Conservation (phyloP, 2,888 invertebrate genomes). For the Listrodromus nycthemerus region DNA sequence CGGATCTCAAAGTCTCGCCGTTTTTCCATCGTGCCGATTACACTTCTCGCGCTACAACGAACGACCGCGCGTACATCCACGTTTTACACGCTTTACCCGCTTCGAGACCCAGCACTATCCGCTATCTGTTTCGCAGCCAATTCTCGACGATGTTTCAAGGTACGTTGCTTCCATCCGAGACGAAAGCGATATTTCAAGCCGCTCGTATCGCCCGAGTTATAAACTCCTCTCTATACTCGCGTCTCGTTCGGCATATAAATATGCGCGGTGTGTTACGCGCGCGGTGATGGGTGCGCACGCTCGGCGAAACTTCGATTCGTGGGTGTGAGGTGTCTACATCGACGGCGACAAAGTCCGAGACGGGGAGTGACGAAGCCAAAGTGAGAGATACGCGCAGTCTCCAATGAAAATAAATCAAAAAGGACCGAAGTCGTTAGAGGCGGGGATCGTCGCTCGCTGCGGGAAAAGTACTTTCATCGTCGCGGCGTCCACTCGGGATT, state of each 20-base stretch:
- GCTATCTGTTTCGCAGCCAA: conserved; percentile 49
- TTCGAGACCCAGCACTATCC: conserved; percentile 14
- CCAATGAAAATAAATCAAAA: too few relatives aligned
- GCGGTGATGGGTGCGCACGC: not conserved
- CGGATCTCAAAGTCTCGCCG: conserved; percentile 21
- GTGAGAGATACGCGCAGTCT: conserved; percentile 2
- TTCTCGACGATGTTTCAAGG: not conserved
- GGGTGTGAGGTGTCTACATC: conserved; percentile 18
- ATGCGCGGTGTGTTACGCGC: not conserved
- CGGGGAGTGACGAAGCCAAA: conserved; percentile 5
- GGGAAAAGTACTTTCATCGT: not conserved
- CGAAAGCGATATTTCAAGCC: conserved; percentile 61
- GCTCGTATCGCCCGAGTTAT: conserved; percentile 59
- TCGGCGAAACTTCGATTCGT: conserved; percentile 13
- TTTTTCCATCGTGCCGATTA: not conserved
- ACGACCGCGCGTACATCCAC: not conserved
- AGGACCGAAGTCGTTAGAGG: not conserved
- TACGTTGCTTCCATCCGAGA: conserved; percentile 34
- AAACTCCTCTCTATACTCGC: conserved; percentile 47
- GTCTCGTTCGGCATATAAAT: conserved; percentile 42
- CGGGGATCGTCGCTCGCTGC: not conserved
- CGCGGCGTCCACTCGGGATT: not conserved
- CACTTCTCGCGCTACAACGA: not conserved
- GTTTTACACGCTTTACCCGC: too few relatives aligned
- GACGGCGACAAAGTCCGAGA: not conserved